Evolutionary conservation across 2,888 invertebrate species (phyloP).

Genomic region (Pyralis farinalis): DNA sequence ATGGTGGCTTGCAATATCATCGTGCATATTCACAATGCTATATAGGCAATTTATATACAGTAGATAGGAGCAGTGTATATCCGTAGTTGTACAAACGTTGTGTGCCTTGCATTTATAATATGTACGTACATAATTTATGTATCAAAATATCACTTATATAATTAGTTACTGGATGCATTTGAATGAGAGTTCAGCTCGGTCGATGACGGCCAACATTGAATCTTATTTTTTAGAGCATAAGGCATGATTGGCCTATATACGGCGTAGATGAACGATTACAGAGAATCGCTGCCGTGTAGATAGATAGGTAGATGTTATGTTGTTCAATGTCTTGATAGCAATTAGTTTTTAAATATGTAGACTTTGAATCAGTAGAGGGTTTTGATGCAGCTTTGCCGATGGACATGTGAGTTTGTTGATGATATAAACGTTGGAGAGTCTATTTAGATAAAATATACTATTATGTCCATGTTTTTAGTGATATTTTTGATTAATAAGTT

Average conservation of each 20-base stretch:
- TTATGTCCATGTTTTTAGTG: too few relatives aligned
- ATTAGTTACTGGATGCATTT: conserved; percentile 42
- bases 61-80: conserved; percentile 56
- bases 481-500: too few relatives aligned
- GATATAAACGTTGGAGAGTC: conserved; percentile 37
- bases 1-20: not conserved
- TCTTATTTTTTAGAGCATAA: conserved; percentile 24
- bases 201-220: conserved; percentile 29
- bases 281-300: conserved; percentile 48
- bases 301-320: conserved; percentile 76
- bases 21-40: conserved; percentile 20
- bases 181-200: conserved; percentile 26
- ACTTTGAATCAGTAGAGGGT: conserved; percentile 49
- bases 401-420: conserved; percentile 25
- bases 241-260: conserved; percentile 25
- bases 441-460: conserved; percentile 21
- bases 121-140: conserved; percentile 51
- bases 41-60: conserved; percentile 26
- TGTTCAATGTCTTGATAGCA: conserved; percentile 49
- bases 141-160: conserved; percentile 30
- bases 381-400: conserved; percentile 40
- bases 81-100: conserved; percentile 57
- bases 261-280: conserved; percentile 11
- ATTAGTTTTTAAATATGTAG: conserved; percentile 35
- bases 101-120: conserved; percentile 58